Conservation (phyloP, 2,797 vertebrate genomes). For the Gastrophryne carolinensis region DNA sequence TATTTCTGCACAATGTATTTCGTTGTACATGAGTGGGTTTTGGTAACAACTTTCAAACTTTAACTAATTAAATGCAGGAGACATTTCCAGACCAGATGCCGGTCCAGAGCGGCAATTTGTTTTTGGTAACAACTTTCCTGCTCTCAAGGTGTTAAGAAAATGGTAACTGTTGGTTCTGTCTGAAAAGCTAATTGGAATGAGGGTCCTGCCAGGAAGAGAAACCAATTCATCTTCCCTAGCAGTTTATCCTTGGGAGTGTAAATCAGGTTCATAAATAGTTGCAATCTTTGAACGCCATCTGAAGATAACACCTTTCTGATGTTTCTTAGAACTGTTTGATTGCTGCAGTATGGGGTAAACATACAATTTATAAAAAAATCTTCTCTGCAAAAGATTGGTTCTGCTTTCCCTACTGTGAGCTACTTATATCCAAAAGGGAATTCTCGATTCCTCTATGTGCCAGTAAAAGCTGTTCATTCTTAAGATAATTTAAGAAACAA, state of each 20-base stretch:
- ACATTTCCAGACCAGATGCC: not conserved
- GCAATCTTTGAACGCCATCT: constrained; percentile 21
- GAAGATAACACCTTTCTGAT: constrained; percentile 24
- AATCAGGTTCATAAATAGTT: constrained; percentile 32
- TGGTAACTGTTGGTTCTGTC: constrained; percentile 36
- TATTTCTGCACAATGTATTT: no score
- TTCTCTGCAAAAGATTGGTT: constrained; percentile 33
- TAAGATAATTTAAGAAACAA: constrained; percentile 51
- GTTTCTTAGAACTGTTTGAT: constrained; percentile 47
- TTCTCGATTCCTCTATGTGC: not conserved
- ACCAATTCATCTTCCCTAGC: constrained; percentile 49
- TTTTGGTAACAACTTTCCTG: not conserved
- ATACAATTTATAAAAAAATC: constrained; percentile 44
- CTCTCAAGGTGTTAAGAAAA: constrained; percentile 46
- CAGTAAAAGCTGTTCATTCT: constrained; percentile 8
- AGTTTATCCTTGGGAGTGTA: constrained; percentile 3
- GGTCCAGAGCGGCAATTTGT: not conserved
- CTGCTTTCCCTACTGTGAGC: constrained; percentile 2
- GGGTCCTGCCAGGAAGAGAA: constrained; percentile 50
- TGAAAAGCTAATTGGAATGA: constrained; percentile 50
- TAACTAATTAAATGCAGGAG: constrained; percentile 16
- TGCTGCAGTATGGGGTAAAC: constrained; percentile 34
- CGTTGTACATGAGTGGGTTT: no score
- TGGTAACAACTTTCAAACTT: not conserved
- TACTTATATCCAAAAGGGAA: constrained; percentile 26